Evolutionary conservation across 2,113 vertebrate species (phyloP).

Genomic region (Sinocyclocheilus anophthalmus): DNA sequence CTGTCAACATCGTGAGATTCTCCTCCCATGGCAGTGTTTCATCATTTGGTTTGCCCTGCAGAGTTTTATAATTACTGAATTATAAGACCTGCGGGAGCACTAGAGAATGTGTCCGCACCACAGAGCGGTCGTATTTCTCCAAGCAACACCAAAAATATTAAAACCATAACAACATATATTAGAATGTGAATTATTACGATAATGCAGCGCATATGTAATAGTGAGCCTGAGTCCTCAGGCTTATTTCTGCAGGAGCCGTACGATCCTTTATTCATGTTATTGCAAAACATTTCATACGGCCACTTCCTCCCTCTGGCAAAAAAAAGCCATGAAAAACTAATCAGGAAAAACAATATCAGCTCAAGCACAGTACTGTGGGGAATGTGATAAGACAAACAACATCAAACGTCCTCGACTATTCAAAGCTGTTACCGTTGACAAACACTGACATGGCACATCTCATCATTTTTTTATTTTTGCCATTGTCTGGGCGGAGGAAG

Average conservation of each 20-base stretch:
- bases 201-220: constrained; percentile 4
- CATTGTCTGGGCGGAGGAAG: background rate
- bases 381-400: constrained; percentile 31
- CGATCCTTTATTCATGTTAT: constrained; percentile 21
- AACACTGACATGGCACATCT: background rate
- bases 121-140: background rate
- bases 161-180: constrained; percentile 1
- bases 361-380: constrained; percentile 20
- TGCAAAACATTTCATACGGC: constrained; percentile 20
- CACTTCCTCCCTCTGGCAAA: constrained; percentile 10
- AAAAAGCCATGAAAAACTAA: constrained; percentile 33
- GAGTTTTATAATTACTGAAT: constrained; percentile 36
- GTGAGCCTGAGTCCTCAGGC: constrained; percentile 9
- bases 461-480: background rate
- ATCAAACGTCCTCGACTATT: constrained; percentile 15
- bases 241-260: background rate
- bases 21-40: background rate
- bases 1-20: background rate
- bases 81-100: constrained; percentile 11
- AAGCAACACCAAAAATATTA: background rate
- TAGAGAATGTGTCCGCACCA: background rate
- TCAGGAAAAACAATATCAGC: constrained; percentile 43
- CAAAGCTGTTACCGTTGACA: constrained; percentile 9
- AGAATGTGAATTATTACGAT: constrained; percentile 26
- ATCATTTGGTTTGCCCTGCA: constrained; percentile 3